These are phyloP conservation scores for Pipistrellus kuhlii DNA, from an alignment of 2,797 vertebrate genomes.

Conservation along the genomic window DNA sequence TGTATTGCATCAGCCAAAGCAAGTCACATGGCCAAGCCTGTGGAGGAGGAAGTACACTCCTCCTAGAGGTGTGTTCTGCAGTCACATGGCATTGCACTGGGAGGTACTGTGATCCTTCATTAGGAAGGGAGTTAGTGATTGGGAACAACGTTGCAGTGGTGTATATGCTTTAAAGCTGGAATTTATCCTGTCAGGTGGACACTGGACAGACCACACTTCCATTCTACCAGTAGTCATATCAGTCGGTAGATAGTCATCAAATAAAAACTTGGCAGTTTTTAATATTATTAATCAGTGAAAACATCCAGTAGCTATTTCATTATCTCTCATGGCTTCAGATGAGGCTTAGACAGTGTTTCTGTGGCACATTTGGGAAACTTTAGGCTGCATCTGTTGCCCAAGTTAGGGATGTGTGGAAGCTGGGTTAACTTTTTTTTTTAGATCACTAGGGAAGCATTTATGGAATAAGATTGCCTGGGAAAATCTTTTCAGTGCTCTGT, in stretches of 20 bases:
- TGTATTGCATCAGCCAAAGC: neutral
- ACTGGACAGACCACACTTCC: neutral
- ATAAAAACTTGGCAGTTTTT: neutral
- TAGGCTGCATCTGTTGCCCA: neutral
- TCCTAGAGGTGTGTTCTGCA: accelerated
- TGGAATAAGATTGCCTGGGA: neutral
- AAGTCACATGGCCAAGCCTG: neutral
- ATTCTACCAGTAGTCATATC: neutral
- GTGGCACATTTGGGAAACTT: neutral
- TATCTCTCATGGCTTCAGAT: neutral
- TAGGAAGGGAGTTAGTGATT: neutral
- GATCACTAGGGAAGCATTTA: neutral
- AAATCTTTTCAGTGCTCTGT: neutral
- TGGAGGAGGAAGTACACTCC: neutral
- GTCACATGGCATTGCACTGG: neutral
- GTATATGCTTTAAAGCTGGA: neutral
- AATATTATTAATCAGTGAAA: neutral
- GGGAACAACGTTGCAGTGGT: neutral
- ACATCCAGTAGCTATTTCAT: neutral
- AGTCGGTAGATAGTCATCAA: neutral
- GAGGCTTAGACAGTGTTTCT: neutral
- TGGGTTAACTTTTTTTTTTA: neutral
- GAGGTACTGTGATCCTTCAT: neutral
- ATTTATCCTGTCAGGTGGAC: neutral
- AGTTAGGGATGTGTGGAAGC: neutral